Evolutionary conservation across 2,888 invertebrate species (phyloP).

Genomic region (Allygus modestus): DNA sequence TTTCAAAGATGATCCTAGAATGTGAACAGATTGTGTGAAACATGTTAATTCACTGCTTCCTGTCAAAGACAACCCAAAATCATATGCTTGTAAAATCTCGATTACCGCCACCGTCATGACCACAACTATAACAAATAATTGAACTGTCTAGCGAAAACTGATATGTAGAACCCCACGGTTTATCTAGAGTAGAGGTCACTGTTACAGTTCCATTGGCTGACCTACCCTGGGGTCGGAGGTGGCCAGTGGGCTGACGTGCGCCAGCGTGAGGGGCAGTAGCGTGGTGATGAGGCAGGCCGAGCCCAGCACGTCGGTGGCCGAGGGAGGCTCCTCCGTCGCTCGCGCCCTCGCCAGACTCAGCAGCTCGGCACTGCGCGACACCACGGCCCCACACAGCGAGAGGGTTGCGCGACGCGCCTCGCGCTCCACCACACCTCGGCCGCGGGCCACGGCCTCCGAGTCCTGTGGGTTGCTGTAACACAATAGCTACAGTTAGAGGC

Average conservation of each 20-base stretch:
- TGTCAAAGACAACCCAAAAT: too few species aligned
- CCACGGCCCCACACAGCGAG: constrained; percentile 86
- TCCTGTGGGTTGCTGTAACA: constrained; percentile 78
- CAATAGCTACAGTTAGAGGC: too few species aligned
- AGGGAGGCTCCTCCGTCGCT: constrained; percentile 81
- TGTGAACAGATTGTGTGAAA: too few species aligned
- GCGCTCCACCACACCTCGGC: constrained; percentile 78
- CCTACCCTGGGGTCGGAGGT: constrained; percentile 89
- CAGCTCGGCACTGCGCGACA: constrained; percentile 87
- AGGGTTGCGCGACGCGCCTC: constrained; percentile 85
- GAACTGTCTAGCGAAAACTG: too few species aligned
- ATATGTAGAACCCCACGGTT: too few species aligned
- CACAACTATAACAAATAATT: too few species aligned
- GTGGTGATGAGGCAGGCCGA: constrained; percentile 83
- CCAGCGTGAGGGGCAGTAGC: constrained; percentile 89
- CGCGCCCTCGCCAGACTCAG: constrained; percentile 87
- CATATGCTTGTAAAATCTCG: too few species aligned
- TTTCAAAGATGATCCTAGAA: too few species aligned
- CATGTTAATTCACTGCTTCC: too few species aligned
- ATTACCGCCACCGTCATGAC: too few species aligned
- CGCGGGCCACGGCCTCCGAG: constrained; percentile 78
- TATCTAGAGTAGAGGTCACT: too few species aligned
- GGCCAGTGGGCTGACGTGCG: constrained; percentile 89
- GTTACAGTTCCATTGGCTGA: too few species aligned
- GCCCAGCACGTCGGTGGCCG: constrained; percentile 78